phyloP scores from a whole-genome alignment of 2,888 invertebrate species.

The Agrochola circellaris region DNA sequence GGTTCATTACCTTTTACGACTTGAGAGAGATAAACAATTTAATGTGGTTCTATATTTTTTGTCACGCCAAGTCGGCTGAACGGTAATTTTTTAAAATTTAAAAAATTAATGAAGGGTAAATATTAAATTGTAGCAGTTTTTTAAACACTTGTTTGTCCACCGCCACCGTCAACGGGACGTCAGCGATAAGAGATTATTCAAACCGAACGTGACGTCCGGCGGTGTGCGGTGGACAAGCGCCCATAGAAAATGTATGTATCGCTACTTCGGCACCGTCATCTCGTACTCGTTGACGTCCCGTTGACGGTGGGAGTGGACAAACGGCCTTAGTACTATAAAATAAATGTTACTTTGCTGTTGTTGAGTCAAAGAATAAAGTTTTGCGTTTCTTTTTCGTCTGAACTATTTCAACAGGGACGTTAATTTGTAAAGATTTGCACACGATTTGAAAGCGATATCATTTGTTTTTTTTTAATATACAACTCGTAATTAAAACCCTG shows the following conservation, averaged over 20 bases:
- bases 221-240: too few species aligned
- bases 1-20: constrained; percentile 61
- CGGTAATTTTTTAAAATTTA: too few species aligned
- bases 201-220: too few species aligned
- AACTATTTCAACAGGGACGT: neutral
- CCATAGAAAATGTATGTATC: too few species aligned
- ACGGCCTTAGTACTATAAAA: neutral
- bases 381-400: neutral
- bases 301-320: too few species aligned
- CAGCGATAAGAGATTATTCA: too few species aligned
- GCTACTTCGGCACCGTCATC: too few species aligned
- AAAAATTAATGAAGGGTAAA: constrained; percentile 50
- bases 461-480: too few species aligned
- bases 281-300: too few species aligned
- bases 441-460: too few species aligned
- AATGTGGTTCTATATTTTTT: constrained; percentile 48
- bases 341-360: neutral
- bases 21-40: constrained; percentile 42
- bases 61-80: constrained; percentile 20
- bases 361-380: neutral
- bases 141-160: constrained; percentile 1
- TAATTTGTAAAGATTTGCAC: neutral
- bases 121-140: constrained; percentile 3
- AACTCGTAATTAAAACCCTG: too few species aligned
- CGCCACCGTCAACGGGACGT: too few species aligned